phyloP scores from a whole-genome alignment of 2,113 vertebrate species.

The Connochaetes taurinus region DNA sequence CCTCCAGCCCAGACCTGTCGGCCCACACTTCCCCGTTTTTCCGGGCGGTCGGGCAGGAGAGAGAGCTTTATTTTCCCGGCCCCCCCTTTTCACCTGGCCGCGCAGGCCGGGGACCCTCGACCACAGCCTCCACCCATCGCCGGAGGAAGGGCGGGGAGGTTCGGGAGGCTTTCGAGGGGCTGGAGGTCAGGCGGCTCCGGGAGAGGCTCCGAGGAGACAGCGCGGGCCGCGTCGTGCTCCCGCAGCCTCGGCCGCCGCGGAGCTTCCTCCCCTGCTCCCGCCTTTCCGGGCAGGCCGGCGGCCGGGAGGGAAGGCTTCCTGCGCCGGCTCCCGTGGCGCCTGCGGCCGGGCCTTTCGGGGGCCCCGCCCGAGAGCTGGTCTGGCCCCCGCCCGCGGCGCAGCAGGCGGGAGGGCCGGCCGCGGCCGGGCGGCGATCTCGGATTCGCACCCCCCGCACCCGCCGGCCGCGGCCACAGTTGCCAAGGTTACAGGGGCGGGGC shows the following conservation, averaged over 20 bases:
- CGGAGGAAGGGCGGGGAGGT: background rate
- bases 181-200: background rate
- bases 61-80: background rate
- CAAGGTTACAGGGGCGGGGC: constrained; percentile 57
- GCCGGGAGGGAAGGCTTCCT: constrained; percentile 8
- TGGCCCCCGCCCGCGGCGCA: background rate
- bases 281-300: constrained; percentile 38
- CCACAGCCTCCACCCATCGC: constrained; percentile 1
- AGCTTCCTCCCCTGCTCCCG: constrained; percentile 1
- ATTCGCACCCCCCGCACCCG: background rate
- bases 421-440: background rate
- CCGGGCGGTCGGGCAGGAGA: background rate
- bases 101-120: background rate
- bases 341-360: background rate
- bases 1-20: background rate
- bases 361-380: background rate
- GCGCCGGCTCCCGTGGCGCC: background rate
- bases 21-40: background rate
- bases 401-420: background rate
- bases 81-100: background rate
- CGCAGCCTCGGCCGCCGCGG: background rate
- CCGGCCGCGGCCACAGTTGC: constrained; percentile 53
- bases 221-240: fast-evolving
- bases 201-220: background rate
- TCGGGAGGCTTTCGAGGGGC: background rate